Percentiles rank a stretch among this genome's conserved stretches.
These are phyloP conservation scores for Gobionotothen gibberifrons DNA, from an alignment of 2,797 vertebrate genomes.

Conservation along the genomic window DNA sequence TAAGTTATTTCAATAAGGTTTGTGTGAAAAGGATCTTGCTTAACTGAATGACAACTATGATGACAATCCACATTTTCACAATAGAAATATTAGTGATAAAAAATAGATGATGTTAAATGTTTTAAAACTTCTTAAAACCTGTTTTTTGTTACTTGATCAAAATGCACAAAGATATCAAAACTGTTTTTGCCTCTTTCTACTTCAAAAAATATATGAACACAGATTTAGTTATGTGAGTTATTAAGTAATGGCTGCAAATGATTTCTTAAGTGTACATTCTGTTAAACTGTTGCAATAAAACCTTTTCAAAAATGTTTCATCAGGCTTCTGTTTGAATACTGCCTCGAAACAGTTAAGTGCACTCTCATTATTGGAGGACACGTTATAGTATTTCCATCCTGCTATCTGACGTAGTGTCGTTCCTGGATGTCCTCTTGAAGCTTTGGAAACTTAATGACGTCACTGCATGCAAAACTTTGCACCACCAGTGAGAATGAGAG, in stretches of 20 bases:
- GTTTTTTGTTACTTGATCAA: background rate
- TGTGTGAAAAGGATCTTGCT: background rate
- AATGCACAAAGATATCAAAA: background rate
- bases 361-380: constrained; percentile 17
- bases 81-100: background rate
- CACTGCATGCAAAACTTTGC: constrained; percentile 80
- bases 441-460: constrained; percentile 73
- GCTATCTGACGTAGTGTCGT: constrained; percentile 22
- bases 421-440: constrained; percentile 58
- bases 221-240: background rate
- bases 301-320: constrained; percentile 5
- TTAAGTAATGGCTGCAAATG: background rate
- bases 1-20: background rate
- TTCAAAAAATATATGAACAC: background rate
- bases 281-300: constrained; percentile 10
- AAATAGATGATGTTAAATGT: no score
- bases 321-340: constrained; percentile 1
- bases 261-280: background rate
- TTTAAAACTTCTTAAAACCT: background rate
- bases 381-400: background rate
- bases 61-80: background rate
- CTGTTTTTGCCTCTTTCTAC: background rate
- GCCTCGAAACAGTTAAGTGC: background rate
- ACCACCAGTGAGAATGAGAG: constrained; percentile 25
- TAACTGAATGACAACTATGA: background rate